These are phyloP conservation scores for Venturia canescens DNA, from an alignment of 1,140 invertebrate species.

Conservation along the genomic window DNA sequence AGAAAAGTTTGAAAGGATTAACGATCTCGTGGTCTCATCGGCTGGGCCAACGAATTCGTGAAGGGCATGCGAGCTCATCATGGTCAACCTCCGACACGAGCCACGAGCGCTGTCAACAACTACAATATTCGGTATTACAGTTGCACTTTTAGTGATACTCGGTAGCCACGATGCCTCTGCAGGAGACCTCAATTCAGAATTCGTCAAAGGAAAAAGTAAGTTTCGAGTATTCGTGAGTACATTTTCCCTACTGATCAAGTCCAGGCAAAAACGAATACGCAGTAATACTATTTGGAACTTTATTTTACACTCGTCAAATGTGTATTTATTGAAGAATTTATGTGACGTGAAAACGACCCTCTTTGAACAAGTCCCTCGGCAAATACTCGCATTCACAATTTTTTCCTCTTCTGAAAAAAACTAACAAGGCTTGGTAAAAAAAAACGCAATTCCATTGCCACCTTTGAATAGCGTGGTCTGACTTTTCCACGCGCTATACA, in stretches of 20 bases:
- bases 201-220: slow-evolving; percentile 79
- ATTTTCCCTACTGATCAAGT: background rate
- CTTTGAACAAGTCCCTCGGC: background rate
- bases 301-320: background rate
- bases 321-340: background rate
- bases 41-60: slow-evolving; percentile 68
- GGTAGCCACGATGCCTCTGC: slow-evolving; percentile 67
- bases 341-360: background rate
- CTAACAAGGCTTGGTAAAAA: too few species aligned
- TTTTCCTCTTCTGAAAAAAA: background rate
- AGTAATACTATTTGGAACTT: slow-evolving; percentile 42
- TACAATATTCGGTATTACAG: slow-evolving; percentile 63
- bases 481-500: background rate
- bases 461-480: background rate
- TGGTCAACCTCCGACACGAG: slow-evolving; percentile 70
- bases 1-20: slow-evolving; percentile 51
- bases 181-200: slow-evolving; percentile 76
- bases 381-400: background rate
- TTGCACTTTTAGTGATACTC: slow-evolving; percentile 67
- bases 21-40: slow-evolving; percentile 46
- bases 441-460: background rate
- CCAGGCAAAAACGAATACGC: background rate
- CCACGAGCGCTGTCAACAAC: slow-evolving; percentile 68
- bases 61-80: slow-evolving; percentile 75
- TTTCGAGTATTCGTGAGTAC: slow-evolving; percentile 47